Base-by-base conservation (phyloP, 2,797 vertebrate species). In the Choloepus didactylus region DNA sequence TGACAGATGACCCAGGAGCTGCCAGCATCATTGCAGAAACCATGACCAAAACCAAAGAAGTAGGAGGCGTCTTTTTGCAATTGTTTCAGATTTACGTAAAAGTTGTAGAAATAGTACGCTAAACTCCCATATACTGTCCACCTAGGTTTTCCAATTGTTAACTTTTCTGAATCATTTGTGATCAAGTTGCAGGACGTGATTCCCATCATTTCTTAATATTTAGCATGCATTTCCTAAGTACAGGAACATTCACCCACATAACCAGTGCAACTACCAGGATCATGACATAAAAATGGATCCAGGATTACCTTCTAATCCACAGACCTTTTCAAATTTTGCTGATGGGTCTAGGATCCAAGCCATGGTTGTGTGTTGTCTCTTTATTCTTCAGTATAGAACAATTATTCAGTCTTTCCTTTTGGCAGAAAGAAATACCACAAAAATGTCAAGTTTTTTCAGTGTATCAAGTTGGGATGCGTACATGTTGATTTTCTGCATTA, bases 21-120 rank as follows among this genome's bases (percentile, higher is more conserved):
- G 99, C 99, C 95, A 99, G 99, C 98, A 99, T 99, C 97, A 99
- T 99, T 87, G 99, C 99, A 16, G 99, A 99, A 97, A 99, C 99
- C 84, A 99, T 99, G 99, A 99, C 99, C 79, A 99, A 99, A 98
- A 99, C 99, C 70, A 99, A 99, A 99, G 99, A 99, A 98, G 99
- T 99, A 84, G 84, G 94, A 82, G n/a, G 23, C 18, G 27, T 64
- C 95, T 49, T 51, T 93, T 29, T 88, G 27, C 54, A 84, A 41
- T 77, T 16, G n/a, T 66, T 41, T 72, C 80, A 83, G 60, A 49
- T 67, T 6, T 66, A 62, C 27, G 49, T 31, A 60, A 5, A 75
- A 44, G 21, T 89, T 54, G 41, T 4, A 51, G 25, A 81, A 35
- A 3, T 87, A 23, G 29, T 27, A 51, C 31, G 41, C n/a, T 51